Conservation (phyloP, 2,797 vertebrate genomes). For the Coregonus suidteri region DNA sequence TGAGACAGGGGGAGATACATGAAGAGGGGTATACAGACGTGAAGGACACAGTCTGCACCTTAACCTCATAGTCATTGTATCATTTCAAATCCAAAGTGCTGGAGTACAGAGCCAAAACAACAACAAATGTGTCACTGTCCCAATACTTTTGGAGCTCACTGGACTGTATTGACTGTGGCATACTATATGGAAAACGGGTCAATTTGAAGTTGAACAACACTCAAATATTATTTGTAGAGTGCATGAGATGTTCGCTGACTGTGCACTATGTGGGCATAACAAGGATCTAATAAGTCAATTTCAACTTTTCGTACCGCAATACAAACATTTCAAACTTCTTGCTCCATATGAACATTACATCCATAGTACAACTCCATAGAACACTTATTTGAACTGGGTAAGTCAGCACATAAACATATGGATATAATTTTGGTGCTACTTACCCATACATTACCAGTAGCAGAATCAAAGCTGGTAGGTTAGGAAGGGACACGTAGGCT, state of each 20-base stretch:
- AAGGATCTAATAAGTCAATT: no score
- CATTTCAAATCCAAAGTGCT: no score
- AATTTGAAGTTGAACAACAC: not conserved
- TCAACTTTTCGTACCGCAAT: no score
- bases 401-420: not conserved
- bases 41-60: no score
- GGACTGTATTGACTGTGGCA: no score
- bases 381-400: not conserved
- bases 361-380: not conserved
- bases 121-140: no score
- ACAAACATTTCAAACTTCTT: not conserved
- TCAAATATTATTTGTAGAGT: no score
- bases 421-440: slow-evolving; percentile 48
- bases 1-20: not conserved
- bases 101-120: no score
- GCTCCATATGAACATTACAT: not conserved
- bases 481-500: slow-evolving; percentile 90
- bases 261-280: no score
- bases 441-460: slow-evolving; percentile 93
- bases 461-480: slow-evolving; percentile 90
- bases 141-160: no score
- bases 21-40: not conserved
- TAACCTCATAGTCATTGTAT: no score
- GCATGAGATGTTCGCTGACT: no score
- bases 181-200: not conserved